These are phyloP conservation scores for Mus spretus DNA, from an alignment of 2,797 vertebrate species.

Conservation along the genomic window DNA sequence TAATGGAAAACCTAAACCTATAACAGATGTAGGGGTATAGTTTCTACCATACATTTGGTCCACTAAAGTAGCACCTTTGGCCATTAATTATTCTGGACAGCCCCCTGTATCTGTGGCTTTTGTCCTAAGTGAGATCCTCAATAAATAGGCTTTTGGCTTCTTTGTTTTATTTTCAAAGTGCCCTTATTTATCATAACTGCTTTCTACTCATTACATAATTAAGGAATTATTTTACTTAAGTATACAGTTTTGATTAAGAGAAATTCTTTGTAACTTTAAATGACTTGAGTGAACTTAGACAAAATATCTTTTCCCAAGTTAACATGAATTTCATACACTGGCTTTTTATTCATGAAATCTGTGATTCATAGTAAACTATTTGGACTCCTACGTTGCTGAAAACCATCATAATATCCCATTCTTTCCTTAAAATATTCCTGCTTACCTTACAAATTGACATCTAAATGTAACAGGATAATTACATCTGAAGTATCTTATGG, in stretches of 20 bases:
- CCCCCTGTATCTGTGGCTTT: not conserved
- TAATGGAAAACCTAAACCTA: not conserved
- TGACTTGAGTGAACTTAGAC: not conserved
- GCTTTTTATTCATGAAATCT: not conserved
- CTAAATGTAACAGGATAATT: not conserved
- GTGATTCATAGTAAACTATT: not conserved
- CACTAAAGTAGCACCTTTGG: not conserved
- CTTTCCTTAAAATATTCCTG: not conserved
- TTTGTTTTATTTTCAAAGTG: not conserved
- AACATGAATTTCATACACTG: not conserved
- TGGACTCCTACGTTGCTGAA: not conserved
- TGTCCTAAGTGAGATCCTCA: not conserved
- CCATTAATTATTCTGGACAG: not conserved
- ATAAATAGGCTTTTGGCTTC: not conserved
- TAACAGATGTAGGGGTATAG: not conserved
- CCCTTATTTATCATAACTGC: not conserved
- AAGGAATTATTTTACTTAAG: not conserved
- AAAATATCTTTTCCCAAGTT: not conserved
- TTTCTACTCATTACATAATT: slow-evolving; percentile 19
- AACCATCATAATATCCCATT: not conserved
- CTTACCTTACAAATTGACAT: slow-evolving; percentile 18
- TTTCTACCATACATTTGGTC: not conserved
- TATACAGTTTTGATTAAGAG: not conserved
- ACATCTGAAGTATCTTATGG: not conserved
- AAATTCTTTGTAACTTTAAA: slow-evolving; percentile 1